Percentiles rank a stretch among this genome's conserved stretches.
phyloP scores from a whole-genome alignment of 2,888 invertebrate species.

The Deladenus siricidicola region DNA sequence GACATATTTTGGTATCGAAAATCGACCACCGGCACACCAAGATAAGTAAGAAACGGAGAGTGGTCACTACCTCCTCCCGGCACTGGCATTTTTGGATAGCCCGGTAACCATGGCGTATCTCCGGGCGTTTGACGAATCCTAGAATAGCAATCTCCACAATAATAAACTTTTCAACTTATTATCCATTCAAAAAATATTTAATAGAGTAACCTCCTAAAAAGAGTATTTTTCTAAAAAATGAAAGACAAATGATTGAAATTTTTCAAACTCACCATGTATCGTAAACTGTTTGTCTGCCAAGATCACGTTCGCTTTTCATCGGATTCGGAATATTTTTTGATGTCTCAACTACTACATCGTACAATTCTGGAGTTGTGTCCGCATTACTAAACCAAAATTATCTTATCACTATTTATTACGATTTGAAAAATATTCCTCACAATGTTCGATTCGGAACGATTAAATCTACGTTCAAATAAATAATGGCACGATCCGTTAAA shows the following conservation, averaged over 20 bases:
- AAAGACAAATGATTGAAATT: too few species aligned
- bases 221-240: too few species aligned
- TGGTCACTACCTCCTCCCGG: slow-evolving; percentile 57
- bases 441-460: slow-evolving; percentile 42
- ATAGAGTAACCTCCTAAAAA: too few species aligned
- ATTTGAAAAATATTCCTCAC: slow-evolving; percentile 32
- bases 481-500: slow-evolving; percentile 54
- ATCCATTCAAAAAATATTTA: not conserved
- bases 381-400: slow-evolving; percentile 33
- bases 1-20: slow-evolving; percentile 48
- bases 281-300: slow-evolving; percentile 38
- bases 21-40: slow-evolving; percentile 57
- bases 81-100: slow-evolving; percentile 25
- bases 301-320: slow-evolving; percentile 27
- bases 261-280: slow-evolving; percentile 49
- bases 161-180: not conserved
- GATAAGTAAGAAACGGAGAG: slow-evolving; percentile 55
- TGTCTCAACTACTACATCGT: slow-evolving; percentile 53
- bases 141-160: not conserved
- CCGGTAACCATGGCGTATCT: slow-evolving; percentile 9
- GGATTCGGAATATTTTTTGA: slow-evolving; percentile 53
- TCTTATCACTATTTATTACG: too few species aligned
- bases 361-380: slow-evolving; percentile 52
- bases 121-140: not conserved
- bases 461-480: slow-evolving; percentile 56